These are phyloP conservation scores for Panzeria rudis DNA, from an alignment of 2,888 invertebrate species.

Conservation along the genomic window DNA sequence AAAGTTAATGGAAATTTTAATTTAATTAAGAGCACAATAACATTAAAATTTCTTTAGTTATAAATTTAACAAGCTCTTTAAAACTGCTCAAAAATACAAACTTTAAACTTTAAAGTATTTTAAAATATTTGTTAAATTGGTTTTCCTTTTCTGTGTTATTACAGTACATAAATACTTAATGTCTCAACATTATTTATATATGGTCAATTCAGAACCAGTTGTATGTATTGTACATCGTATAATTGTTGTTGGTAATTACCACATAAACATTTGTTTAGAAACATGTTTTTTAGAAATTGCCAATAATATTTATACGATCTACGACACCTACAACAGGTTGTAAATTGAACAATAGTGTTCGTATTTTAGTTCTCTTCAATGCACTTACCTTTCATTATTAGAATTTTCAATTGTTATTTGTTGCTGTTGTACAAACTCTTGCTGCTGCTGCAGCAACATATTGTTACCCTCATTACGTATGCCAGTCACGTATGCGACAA, in stretches of 20 bases:
- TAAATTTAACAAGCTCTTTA: not conserved
- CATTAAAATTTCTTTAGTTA: no score
- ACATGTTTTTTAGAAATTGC: no score
- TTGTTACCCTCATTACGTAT: conserved; percentile 80
- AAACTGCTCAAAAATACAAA: not conserved
- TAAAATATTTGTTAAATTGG: not conserved
- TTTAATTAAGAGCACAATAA: no score
- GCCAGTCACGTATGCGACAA: conserved; percentile 81
- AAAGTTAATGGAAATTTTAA: no score
- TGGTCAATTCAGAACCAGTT: no score
- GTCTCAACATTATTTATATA: conserved; percentile 20
- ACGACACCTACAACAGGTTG: no score
- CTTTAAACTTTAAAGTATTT: not conserved
- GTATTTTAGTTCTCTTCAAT: conserved; percentile 9
- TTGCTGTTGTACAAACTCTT: conserved; percentile 27
- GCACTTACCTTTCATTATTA: conserved; percentile 78
- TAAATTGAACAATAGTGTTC: no score
- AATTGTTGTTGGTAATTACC: no score
- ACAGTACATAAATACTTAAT: conserved; percentile 12
- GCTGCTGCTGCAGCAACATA: conserved; percentile 66
- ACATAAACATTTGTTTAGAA: no score
- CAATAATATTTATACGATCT: no score
- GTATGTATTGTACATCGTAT: no score
- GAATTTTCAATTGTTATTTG: conserved; percentile 65
- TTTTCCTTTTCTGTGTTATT: not conserved